Evolutionary conservation across 2,888 invertebrate species (phyloP), one percentile per base, ranked within the genome.

Genomic region (Suillia variegata): DNA sequence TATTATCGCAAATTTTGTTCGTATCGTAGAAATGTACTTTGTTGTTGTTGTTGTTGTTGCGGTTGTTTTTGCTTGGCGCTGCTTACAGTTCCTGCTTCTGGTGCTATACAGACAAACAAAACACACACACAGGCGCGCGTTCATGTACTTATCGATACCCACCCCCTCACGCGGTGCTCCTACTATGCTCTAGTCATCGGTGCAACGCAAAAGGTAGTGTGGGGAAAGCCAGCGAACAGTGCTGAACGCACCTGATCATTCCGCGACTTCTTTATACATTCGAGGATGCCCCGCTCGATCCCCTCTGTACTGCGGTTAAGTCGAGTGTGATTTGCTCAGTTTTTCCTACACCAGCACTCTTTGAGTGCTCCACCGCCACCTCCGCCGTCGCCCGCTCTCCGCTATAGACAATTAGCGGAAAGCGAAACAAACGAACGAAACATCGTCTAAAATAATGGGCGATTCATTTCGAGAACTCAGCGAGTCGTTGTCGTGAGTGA

Each of bases 61-160:
- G n/a, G n/a, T n/a, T n/a, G n/a, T n/a, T n/a, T n/a, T 8, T n/a
- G 42, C 59, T 58, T 8, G 3, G 4, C 50, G 15, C 50, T 57
- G 65, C 64, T 65, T 71, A 71, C 68, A 75, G 76, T 75, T 75
- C 75, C 75, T 75, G 75, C 74, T 75, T 73, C 70, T 71, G 70
- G 69, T 71, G 57, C 61, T 55, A 61, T 51, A 61, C 48, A 42
- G 54, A 61, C 62, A 62, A 48, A 56, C n/a, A 47, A 33, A 54
- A 62, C 56, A 51, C 15, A 59, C 22, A 58, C 31, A 54, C 50
- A 61, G 3, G 55, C 33, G 55, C 18, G 53, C 20, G 31, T 52
- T n/a, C n/a, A 38, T 38, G 15, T n/a, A n/a, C n/a, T n/a, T n/a
- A n/a, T n/a, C n/a, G n/a, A n/a, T n/a, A n/a, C n/a, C n/a, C n/a